phyloP scores from a whole-genome alignment of 2,888 invertebrate genomes.

The Acronicta aceris region DNA sequence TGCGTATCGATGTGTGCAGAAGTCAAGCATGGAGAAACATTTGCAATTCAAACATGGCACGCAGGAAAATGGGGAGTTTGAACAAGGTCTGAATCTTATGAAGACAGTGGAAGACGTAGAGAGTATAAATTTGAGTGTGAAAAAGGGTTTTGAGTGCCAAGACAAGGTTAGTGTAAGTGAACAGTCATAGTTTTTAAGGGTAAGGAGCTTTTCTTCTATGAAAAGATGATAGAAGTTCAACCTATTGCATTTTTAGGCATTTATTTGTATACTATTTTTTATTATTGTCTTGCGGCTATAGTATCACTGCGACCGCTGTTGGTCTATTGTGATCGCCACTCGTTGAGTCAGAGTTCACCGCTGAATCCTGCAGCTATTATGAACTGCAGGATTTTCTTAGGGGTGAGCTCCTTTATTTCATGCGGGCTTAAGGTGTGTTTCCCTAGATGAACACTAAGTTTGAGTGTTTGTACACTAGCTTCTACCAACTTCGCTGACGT shows the following conservation, averaged over 20 bases:
- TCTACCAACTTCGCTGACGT: no score
- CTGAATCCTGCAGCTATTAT: no score
- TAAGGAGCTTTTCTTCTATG: constrained; percentile 19
- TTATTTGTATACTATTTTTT: not conserved
- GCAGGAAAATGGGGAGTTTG: constrained; percentile 53
- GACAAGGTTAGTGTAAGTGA: constrained; percentile 37
- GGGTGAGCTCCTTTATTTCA: no score
- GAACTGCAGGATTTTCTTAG: no score
- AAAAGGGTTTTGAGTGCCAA: constrained; percentile 60
- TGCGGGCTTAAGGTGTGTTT: no score
- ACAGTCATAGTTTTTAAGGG: constrained; percentile 53
- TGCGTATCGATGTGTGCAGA: constrained; percentile 82
- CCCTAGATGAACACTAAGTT: no score
- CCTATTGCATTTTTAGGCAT: constrained; percentile 23
- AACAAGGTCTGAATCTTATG: constrained; percentile 56
- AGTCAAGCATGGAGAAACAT: constrained; percentile 85
- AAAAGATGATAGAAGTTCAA: constrained; percentile 11
- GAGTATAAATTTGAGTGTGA: constrained; percentile 74
- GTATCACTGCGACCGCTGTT: no score
- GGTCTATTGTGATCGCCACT: no score
- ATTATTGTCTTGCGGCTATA: no score
- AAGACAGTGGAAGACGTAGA: constrained; percentile 59
- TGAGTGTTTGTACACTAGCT: no score
- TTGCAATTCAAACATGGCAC: constrained; percentile 77
- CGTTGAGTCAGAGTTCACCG: no score